These are phyloP conservation scores for Protophormia terraenovae DNA, from an alignment of 2,888 invertebrate genomes.

Conservation along the genomic window DNA sequence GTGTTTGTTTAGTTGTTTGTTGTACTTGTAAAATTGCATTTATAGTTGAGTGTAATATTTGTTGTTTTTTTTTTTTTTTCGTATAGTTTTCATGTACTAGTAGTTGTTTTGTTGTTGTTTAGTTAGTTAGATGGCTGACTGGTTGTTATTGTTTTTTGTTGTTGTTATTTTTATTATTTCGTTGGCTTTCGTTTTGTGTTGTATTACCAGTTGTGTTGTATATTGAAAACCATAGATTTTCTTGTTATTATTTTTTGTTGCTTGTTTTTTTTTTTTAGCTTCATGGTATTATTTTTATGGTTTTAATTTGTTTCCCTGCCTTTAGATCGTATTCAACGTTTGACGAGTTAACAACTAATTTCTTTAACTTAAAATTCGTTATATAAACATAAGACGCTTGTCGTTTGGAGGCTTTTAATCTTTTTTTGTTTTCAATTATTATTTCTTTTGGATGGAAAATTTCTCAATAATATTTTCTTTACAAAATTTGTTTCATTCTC, in stretches of 20 bases:
- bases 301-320: conserved; percentile 55
- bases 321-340: conserved; percentile 66
- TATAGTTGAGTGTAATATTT: background rate
- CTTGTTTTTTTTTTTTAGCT: background rate
- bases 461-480: conserved; percentile 25
- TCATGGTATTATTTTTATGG: conserved; percentile 49
- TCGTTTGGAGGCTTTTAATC: background rate
- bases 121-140: background rate
- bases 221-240: conserved; percentile 53
- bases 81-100: background rate
- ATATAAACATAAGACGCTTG: too few relatives aligned
- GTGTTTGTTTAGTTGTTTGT: conserved; percentile 25
- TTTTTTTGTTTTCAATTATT: background rate
- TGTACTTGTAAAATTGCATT: conserved; percentile 31
- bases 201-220: conserved; percentile 22
- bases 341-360: conserved; percentile 64
- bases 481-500: conserved; percentile 19
- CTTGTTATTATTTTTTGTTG: conserved; percentile 29
- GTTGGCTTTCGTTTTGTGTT: background rate
- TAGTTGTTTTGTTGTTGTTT: conserved; percentile 5
- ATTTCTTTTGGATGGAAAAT: conserved; percentile 1
- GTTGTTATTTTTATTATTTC: too few relatives aligned
- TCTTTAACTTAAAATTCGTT: background rate
- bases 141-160: conserved; percentile 23
- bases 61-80: background rate